Evolutionary conservation across 2,113 vertebrate species (phyloP).

Genomic region (Halichoerus grypus): DNA sequence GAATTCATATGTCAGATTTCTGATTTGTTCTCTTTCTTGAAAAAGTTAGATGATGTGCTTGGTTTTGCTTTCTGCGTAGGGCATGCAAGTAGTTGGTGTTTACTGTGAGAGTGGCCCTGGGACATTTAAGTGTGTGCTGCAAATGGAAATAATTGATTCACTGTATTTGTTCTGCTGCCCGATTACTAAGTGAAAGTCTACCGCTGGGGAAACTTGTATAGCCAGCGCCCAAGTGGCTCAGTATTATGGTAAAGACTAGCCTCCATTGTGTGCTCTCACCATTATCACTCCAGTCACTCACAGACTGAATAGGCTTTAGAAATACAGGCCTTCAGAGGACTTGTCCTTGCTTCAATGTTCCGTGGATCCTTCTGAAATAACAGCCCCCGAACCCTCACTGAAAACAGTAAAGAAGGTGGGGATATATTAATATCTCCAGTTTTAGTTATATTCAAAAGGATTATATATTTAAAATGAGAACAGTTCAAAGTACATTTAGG

Average conservation of each 20-base stretch:
- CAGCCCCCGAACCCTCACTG: constrained; percentile 54
- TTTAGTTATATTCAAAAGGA: constrained; percentile 8
- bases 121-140: constrained; percentile 32
- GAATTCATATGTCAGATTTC: not conserved
- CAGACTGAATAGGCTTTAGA: constrained; percentile 76
- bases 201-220: constrained; percentile 52
- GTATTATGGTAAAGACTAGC: constrained; percentile 74
- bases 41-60: constrained; percentile 8
- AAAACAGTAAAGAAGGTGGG: constrained; percentile 1
- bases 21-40: constrained; percentile 14
- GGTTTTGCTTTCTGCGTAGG: not conserved
- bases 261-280: constrained; percentile 62
- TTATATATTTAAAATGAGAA: not conserved
- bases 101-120: not conserved
- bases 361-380: constrained; percentile 81
- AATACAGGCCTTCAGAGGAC: constrained; percentile 75
- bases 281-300: constrained; percentile 50
- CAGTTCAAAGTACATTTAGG: not conserved
- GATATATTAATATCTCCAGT: constrained; percentile 35
- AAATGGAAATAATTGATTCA: constrained; percentile 64
- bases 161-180: constrained; percentile 67
- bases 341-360: constrained; percentile 63
- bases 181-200: constrained; percentile 43
- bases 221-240: constrained; percentile 65
- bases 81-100: not conserved